A percentile compares a stretch with the other conserved stretches of the same genome.
Conservation (phyloP, 2,797 vertebrate species). For the Chiloscyllium punctatum region DNA sequence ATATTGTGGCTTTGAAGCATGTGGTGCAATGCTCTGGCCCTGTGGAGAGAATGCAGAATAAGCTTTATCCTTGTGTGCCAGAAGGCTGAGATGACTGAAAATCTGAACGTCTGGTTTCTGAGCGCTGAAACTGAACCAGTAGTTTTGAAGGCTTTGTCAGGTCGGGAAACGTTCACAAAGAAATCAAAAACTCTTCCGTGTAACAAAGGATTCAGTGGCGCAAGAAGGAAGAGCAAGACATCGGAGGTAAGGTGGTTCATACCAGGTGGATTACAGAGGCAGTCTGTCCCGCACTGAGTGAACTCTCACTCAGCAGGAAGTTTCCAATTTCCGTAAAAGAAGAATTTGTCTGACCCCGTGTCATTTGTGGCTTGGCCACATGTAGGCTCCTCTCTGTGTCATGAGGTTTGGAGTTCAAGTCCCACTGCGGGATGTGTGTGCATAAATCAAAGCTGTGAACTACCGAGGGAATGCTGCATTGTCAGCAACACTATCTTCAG, state of each 20-base stretch:
- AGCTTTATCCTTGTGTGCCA: neutral
- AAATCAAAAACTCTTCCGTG: neutral
- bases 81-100: neutral
- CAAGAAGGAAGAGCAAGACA: neutral
- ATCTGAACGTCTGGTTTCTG: neutral
- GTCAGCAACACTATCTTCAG: neutral
- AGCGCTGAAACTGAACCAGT: neutral
- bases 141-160: neutral
- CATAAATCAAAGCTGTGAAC: neutral
- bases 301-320: neutral
- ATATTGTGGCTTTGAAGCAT: conserved; percentile 10
- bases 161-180: neutral
- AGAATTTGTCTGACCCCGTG: neutral
- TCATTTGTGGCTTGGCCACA: neutral
- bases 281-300: neutral
- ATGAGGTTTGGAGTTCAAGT: neutral
- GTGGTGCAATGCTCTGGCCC: neutral
- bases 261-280: neutral
- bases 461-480: neutral
- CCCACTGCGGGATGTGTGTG: neutral
- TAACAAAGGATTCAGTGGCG: neutral
- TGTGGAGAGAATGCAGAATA: neutral
- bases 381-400: neutral
- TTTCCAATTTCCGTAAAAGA: neutral
- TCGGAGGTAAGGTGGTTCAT: too few relatives aligned